Conservation (phyloP, 2,113 vertebrate genomes). For the Eulemur macaco region DNA sequence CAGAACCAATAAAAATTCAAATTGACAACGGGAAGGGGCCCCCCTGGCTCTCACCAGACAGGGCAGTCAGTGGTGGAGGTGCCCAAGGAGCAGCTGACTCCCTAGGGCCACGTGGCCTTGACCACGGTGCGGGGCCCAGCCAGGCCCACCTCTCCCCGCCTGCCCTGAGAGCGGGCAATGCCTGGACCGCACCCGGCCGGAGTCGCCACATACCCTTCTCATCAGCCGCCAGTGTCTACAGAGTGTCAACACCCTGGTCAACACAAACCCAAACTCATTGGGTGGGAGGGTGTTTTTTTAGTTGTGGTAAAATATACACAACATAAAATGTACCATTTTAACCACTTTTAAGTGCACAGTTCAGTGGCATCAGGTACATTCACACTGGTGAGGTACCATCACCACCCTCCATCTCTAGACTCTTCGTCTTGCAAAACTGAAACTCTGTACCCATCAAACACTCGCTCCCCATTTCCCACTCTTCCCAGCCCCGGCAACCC, state of each 20-base stretch:
- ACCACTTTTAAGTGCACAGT: background rate
- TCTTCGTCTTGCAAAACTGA: background rate
- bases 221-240: background rate
- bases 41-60: background rate
- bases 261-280: rapidly evolving
- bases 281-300: background rate
- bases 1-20: background rate
- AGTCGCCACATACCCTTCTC: background rate
- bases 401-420: background rate
- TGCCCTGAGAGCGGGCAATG: no score
- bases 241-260: background rate
- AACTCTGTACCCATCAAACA: background rate
- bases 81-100: no score
- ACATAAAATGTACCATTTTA: background rate
- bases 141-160: background rate
- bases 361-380: background rate
- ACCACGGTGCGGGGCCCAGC: rapidly evolving
- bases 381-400: background rate
- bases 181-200: background rate
- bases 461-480: background rate
- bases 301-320: background rate
- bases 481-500: background rate
- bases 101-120: background rate
- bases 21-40: background rate
- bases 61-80: background rate